Base-by-base conservation (phyloP, 2,888 invertebrate species). In the Chloroclystis v-ata region DNA sequence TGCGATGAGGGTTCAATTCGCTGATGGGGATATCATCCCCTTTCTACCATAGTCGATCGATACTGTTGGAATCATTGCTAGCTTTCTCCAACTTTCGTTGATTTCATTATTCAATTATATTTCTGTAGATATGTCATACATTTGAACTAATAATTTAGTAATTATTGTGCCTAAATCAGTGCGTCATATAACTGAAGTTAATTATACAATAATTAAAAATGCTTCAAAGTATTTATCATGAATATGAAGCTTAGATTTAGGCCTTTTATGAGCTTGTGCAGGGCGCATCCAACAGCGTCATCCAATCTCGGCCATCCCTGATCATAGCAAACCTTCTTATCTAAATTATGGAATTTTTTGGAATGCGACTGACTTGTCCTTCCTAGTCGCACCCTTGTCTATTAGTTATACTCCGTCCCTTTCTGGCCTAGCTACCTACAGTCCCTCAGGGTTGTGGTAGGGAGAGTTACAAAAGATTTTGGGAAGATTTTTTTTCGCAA, bases 311-410 rank as follows among this genome's bases (percentile, higher is more conserved):
- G 43, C 57, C 84, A 84, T 66, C 86, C 85, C 82, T 85, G 83
- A 83, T 82, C 84, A 82, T 85, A 85, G 85, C 81, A 72, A 86
- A 86, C 85, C 78, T 78, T 70, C 74, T 86, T 86, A 86, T 86
- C 84, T 85, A 82, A 83, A 80, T 85, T 83, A 85, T 84, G 84
- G 85, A 85, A 85, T 81, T 84, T 81, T 84, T 86, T 78, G 87
- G 86, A 86, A 86, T 86, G 87, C 73, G 72, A 75, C 75, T 63
- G 66, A 67, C 69, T 62, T 55, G 54, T 55, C 52, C 55, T 74
- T 10, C 78, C 72, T 73, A 69, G 64, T 79, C 78, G 61, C 76
- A 65, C 79, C 56, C 65, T 52, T 44, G 43, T 55, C 51, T 52
- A 57, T 52, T 55, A 43, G 52, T 54, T 74, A 49, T 51, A 51